Evolutionary conservation across 2,888 invertebrate species (phyloP).

Genomic region (Volucella inflata): DNA sequence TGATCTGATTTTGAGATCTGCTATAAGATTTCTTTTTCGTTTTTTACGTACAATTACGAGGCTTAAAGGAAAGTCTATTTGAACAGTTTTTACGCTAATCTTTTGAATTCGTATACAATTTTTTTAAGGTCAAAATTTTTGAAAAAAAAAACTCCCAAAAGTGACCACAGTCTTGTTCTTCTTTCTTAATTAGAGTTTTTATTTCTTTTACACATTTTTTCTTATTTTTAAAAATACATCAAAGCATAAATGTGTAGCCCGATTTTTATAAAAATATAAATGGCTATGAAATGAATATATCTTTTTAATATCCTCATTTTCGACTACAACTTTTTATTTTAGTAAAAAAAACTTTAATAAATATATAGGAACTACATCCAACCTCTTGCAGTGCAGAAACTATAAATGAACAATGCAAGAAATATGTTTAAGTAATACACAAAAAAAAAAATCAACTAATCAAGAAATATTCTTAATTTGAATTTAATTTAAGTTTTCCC

Average conservation of each 20-base stretch:
- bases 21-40: too few relatives aligned
- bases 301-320: conserved; percentile 10
- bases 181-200: too few relatives aligned
- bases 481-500: conserved; percentile 36
- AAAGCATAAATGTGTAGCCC: not conserved
- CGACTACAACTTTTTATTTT: conserved; percentile 17
- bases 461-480: conserved; percentile 15
- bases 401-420: conserved; percentile 37
- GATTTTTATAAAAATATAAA: not conserved
- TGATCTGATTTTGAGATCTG: too few relatives aligned
- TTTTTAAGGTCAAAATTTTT: too few relatives aligned
- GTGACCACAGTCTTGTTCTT: too few relatives aligned
- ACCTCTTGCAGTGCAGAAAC: conserved; percentile 75
- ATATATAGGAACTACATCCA: conserved; percentile 47
- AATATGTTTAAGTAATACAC: conserved; percentile 26
- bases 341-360: conserved; percentile 6
- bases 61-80: not conserved
- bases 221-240: not conserved
- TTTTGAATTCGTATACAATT: too few relatives aligned
- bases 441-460: conserved; percentile 21
- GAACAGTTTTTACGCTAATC: too few relatives aligned
- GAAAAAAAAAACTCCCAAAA: too few relatives aligned
- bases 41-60: not conserved
- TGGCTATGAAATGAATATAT: not conserved
- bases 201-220: too few relatives aligned